Evolutionary conservation across 2,113 vertebrate genomes (phyloP).

Genomic region (Sigmodon hispidus): DNA sequence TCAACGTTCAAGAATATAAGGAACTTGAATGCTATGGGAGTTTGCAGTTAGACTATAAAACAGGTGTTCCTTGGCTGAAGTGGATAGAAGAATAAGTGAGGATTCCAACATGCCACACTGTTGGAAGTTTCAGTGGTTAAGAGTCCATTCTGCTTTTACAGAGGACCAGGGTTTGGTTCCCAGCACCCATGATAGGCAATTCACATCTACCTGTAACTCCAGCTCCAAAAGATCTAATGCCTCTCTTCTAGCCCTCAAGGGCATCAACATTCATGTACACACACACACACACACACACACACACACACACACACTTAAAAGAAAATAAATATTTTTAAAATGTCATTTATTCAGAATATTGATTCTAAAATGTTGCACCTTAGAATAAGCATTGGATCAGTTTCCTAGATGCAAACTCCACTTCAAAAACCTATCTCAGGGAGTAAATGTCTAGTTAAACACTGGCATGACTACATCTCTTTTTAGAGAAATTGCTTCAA

Average conservation of each 20-base stretch:
- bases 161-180: background rate
- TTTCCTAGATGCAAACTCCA: background rate
- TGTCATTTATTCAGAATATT: background rate
- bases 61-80: background rate
- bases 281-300: background rate
- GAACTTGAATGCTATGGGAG: background rate
- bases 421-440: slow-evolving; percentile 1
- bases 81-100: background rate
- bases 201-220: background rate
- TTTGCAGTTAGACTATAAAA: background rate
- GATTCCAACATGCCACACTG: background rate
- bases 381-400: slow-evolving; percentile 10
- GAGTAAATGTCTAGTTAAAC: background rate
- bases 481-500: background rate
- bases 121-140: background rate
- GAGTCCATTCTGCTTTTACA: background rate
- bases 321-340: background rate
- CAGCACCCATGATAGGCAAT: background rate
- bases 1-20: background rate
- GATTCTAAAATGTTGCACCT: background rate
- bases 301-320: background rate
- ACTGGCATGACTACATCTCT: background rate
- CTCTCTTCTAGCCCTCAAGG: background rate
- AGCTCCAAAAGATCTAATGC: background rate
- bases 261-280: background rate